Evolutionary conservation across 2,797 vertebrate species (phyloP).

Genomic region (Meriones psammophilus): DNA sequence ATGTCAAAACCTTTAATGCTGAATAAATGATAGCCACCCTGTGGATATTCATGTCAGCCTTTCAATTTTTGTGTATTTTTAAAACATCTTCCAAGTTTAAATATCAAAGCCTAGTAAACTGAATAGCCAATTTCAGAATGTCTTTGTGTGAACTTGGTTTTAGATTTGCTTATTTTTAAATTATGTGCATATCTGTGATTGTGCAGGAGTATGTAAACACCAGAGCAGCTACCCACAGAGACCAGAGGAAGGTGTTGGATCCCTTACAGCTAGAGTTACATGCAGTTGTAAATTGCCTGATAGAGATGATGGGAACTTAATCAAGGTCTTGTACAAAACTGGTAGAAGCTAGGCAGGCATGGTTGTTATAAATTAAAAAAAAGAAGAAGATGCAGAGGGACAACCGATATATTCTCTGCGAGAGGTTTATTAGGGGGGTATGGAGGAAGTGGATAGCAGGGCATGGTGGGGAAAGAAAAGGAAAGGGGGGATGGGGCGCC

Average conservation of each 20-base stretch:
- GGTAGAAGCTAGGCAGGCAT: not conserved
- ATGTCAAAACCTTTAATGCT: not conserved
- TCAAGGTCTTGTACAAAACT: not conserved
- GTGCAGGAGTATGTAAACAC: not conserved
- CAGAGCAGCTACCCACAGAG: not conserved
- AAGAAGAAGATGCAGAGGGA: no score
- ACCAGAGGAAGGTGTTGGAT: not conserved
- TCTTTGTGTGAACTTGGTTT: slow-evolving; percentile 37
- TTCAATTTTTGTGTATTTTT: not conserved
- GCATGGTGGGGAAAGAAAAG: no score
- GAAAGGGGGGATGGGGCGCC: no score
- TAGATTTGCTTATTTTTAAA: not conserved
- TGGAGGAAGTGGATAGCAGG: no score
- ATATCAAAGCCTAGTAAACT: not conserved
- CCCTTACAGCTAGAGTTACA: not conserved
- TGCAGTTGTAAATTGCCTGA: no score
- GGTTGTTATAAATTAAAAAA: not conserved
- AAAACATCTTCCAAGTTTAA: slow-evolving; percentile 26
- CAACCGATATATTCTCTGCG: no score
- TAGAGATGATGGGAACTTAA: no score
- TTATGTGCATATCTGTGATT: not conserved
- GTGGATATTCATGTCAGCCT: not conserved
- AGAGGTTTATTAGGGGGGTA: no score
- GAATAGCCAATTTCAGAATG: not conserved
- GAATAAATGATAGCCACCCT: not conserved